These are phyloP conservation scores for Platanista minor DNA, from an alignment of 2,113 vertebrate species.

Conservation along the genomic window DNA sequence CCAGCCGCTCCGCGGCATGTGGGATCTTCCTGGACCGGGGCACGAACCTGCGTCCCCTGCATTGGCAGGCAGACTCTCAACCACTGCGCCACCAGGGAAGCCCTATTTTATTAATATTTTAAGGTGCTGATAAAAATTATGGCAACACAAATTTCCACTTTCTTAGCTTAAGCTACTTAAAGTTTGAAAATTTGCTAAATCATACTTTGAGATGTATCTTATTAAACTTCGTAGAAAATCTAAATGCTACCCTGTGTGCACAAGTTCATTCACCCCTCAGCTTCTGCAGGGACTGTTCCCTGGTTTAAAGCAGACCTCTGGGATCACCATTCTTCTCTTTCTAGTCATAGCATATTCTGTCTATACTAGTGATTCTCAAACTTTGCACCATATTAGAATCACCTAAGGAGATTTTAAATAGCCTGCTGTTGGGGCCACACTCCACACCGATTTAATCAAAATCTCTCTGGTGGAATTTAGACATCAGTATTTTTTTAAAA, in stretches of 20 bases:
- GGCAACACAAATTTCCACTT: background rate
- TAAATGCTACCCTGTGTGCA: background rate
- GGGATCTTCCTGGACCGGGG: too few species aligned
- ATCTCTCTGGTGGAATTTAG: background rate
- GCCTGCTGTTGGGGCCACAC: background rate
- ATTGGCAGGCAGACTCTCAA: too few species aligned
- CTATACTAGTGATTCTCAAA: background rate
- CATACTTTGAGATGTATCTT: background rate
- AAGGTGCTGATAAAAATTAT: background rate
- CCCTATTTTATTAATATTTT: background rate
- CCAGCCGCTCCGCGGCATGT: too few species aligned
- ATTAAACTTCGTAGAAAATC: background rate
- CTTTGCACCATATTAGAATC: background rate
- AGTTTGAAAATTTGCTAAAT: background rate
- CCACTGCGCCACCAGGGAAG: too few species aligned
- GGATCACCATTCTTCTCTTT: background rate
- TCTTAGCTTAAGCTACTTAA: background rate
- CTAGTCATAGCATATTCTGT: background rate
- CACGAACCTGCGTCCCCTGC: too few species aligned
- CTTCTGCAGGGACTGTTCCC: background rate
- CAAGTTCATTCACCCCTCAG: background rate
- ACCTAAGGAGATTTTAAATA: background rate
- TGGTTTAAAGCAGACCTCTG: background rate
- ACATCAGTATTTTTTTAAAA: background rate
- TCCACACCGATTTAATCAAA: background rate